Conservation (phyloP, 1,140 invertebrate genomes). For the Maconellicoccus hirsutus region DNA sequence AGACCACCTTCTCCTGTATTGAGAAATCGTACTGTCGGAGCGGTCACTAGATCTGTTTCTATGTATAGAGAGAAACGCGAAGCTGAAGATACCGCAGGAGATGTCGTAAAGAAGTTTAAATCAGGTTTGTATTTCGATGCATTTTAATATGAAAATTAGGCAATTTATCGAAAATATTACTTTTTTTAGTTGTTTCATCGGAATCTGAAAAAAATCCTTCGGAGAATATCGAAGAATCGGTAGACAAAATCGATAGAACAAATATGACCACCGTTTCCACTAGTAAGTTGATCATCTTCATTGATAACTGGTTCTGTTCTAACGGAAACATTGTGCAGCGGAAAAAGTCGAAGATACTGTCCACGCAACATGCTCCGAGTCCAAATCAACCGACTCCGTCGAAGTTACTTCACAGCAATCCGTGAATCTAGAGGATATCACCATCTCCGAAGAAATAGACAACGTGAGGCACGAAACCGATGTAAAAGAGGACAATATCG, state of each 20-base stretch:
- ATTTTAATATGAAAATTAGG: background rate
- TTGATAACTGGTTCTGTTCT: no score
- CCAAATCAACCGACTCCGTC: no score
- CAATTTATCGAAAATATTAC: background rate
- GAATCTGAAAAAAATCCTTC: background rate
- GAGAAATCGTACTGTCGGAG: constrained; percentile 46
- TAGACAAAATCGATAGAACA: background rate
- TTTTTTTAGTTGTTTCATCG: background rate
- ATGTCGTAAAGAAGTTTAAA: constrained; percentile 6
- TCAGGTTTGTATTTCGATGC: background rate
- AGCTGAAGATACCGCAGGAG: constrained; percentile 24
- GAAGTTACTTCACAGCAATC: no score
- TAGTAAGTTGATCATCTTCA: no score
- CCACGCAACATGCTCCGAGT: no score
- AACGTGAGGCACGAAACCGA: background rate
- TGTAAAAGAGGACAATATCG: no score
- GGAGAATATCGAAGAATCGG: background rate
- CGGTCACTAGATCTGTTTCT: constrained; percentile 47
- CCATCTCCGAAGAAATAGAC: background rate
- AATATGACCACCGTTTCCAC: no score
- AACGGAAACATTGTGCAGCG: no score
- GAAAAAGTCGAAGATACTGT: no score
- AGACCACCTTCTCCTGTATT: constrained; percentile 36
- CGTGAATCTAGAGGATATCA: background rate
- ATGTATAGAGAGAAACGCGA: constrained; percentile 33